Base-by-base conservation (phyloP, 2,888 invertebrate genomes). In the Terebella lapidaria region DNA sequence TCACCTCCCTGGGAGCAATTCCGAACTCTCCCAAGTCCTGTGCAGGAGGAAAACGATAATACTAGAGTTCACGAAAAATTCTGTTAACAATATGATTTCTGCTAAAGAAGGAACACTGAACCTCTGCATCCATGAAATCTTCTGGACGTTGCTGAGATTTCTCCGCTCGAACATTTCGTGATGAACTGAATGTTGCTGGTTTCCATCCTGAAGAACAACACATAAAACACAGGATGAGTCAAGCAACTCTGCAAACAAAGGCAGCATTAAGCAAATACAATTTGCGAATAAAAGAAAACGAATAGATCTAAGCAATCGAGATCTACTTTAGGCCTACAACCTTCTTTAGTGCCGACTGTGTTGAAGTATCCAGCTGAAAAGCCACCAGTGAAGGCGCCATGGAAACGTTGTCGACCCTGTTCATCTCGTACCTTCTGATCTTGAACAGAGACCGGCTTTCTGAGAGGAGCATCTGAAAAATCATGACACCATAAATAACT, bases 361-460 rank as follows among this genome's bases (percentile, higher is more conserved):
- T 99, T 99, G 76, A 90, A 96, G 75, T 91, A 96, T 0, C 99
- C 99, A 0, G 99, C 99, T 18, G 95, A 94, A 79, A 97, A 99
- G 1, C 91, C 94, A 0, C 99, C 99, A 0, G 97, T 99, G 77
- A 99, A 99, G 0, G 99, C 99, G 4, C 99, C 99, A 81, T 99
- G 99, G 80, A 99, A 99, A 71, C 97, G 54, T n/a, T 60, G 56
- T 20, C 67, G 25, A 3, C 69, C 69, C 49, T 61, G 56, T 1
- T 24, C n/a, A 54, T 69, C 69, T 15, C 52, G 56, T 1, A 66
- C 69, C 20, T 89, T 87, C 81, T 95, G 94, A 72, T 97, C 95
- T 60, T 84, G 81, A 24, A 89, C 80, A 15, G 87, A 84, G 49
- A 89, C 86, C 28, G 92, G 91, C 70, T 89, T 65, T 22, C 89